Evolutionary conservation across 2,797 vertebrate genomes (phyloP), one percentile per base, ranked within the genome.

Genomic region (Eremophila alpestris): DNA sequence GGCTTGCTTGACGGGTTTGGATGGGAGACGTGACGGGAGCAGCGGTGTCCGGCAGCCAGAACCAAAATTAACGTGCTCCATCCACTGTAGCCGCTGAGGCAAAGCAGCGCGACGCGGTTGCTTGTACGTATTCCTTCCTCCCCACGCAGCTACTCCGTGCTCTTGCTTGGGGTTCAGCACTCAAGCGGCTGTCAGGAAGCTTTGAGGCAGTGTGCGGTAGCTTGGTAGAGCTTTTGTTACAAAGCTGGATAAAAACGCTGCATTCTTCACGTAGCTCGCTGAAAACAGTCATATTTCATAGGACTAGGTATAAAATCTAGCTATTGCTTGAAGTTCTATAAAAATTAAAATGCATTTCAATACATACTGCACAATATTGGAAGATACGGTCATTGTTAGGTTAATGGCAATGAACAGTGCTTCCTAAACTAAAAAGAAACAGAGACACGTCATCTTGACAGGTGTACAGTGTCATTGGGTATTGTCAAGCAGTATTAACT

Each of bases 41-140:
- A 21, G 83, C 94, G 14, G 56, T 26, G n/a, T 48, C 81, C 77
- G 58, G 74, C 89, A 67, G 86, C 89, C 91, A 41, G 80, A 59
- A 16, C 40, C 91, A 32, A 36, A 87, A 26, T 13, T 87, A 30
- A 8, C 5, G 21, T 27, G 81, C 62, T 92, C 86, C 77, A 10
- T 68, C 70, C 89, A 3, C 38, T 60, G 62, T 3, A 71, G 83
- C 81, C 54, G 65, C 80, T 27, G 93, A 60, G 62, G 89, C 91
- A 56, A 81, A 83, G 74, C 83, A 64, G 89, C 65, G 65, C 83
- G 89, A 26, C 91, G 69, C 81, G 54, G 91, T 78, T 71, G 58
- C 75, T 58, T 94, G 95, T 96, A 96, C 59, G 95, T 96, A 94
- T 96, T 79, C 2, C n/a, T 81, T 19, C 65, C 71, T 84, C 62